Evolutionary conservation across 2,113 vertebrate genomes (phyloP).

Genomic region (Microcebus jonahi): DNA sequence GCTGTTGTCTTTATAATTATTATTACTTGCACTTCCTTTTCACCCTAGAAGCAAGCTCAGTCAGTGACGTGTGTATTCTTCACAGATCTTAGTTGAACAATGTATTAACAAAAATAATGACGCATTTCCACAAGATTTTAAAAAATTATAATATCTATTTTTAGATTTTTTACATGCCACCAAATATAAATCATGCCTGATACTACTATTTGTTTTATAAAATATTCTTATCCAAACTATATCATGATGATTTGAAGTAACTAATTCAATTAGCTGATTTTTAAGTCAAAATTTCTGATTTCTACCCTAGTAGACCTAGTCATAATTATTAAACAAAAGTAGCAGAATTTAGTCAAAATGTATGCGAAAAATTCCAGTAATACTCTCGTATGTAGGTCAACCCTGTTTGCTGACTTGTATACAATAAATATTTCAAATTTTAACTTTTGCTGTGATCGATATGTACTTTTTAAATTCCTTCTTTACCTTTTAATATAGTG

Average conservation of each 20-base stretch:
- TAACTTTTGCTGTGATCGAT: slow-evolving; percentile 71
- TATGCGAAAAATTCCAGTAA: slow-evolving; percentile 59
- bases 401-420: slow-evolving; percentile 56
- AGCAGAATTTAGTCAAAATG: neutral
- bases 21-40: neutral
- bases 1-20: neutral
- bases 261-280: neutral
- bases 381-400: slow-evolving; percentile 54
- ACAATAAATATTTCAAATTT: slow-evolving; percentile 57
- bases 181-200: neutral
- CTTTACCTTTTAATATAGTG: slow-evolving; percentile 35
- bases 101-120: neutral
- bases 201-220: neutral
- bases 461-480: slow-evolving; percentile 57
- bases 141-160: neutral
- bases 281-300: slow-evolving; percentile 44
- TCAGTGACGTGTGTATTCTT: neutral
- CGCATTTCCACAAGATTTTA: neutral
- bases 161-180: neutral
- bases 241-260: neutral
- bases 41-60: neutral
- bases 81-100: neutral
- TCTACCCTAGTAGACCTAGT: neutral
- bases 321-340: slow-evolving; percentile 49
- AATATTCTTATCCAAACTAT: neutral